These are phyloP conservation scores for Amphipyra berbera DNA, from an alignment of 2,888 invertebrate species.

Conservation along the genomic window DNA sequence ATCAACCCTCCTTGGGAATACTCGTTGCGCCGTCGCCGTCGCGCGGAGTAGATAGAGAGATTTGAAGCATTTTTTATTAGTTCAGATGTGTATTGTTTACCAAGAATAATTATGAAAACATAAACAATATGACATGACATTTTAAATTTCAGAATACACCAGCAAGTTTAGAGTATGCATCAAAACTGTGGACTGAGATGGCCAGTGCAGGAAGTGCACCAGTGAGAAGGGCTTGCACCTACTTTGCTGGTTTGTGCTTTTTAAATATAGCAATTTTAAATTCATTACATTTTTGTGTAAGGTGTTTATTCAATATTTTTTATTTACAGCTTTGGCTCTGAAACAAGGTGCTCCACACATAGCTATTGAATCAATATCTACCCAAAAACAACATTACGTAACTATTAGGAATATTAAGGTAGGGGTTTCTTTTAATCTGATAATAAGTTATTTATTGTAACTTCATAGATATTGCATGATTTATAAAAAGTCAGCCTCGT, in stretches of 20 bases:
- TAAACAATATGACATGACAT: not conserved
- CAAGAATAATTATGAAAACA: not conserved
- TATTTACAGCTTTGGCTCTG: conserved; percentile 89
- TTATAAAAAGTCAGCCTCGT: too few species aligned
- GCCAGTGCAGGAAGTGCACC: conserved; percentile 88
- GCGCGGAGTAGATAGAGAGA: too few species aligned
- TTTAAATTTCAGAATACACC: conserved; percentile 91
- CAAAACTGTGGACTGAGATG: conserved; percentile 91
- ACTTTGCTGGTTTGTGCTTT: conserved; percentile 87
- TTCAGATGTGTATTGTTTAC: too few species aligned
- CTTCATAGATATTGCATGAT: too few species aligned
- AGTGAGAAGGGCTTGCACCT: conserved; percentile 91
- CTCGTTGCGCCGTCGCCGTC: too few species aligned
- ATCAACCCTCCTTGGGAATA: too few species aligned
- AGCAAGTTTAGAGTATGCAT: conserved; percentile 91
- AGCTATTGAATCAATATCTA: conserved; percentile 91
- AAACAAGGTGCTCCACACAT: conserved; percentile 92
- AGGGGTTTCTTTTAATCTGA: conserved; percentile 15
- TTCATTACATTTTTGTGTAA: too few species aligned
- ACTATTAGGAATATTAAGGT: conserved; percentile 93
- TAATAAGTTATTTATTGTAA: not conserved
- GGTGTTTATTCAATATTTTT: conserved; percentile 33
- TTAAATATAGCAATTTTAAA: too few species aligned
- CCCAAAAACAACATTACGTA: conserved; percentile 90
- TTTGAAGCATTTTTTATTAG: too few species aligned